These are phyloP conservation scores for Cossypha heuglini DNA, from an alignment of 2,797 vertebrate species.

Conservation along the genomic window DNA sequence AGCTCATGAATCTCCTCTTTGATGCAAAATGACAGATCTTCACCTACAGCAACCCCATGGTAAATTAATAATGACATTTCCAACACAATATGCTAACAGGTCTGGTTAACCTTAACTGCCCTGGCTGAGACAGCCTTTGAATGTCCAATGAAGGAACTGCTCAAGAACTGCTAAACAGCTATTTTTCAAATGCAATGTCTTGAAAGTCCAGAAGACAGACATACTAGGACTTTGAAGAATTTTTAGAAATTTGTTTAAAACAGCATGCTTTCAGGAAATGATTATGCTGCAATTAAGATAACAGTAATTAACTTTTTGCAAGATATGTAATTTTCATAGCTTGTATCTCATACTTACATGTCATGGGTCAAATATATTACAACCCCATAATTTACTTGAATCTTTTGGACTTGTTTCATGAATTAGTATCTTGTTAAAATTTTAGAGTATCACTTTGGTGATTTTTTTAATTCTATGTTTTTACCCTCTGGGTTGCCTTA, in stretches of 20 bases:
- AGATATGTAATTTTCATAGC: not conserved
- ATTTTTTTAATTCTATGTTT: not conserved
- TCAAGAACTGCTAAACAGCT: not conserved
- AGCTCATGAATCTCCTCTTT: not conserved
- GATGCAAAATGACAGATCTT: not conserved
- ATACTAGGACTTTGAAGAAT: not conserved
- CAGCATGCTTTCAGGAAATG: not conserved
- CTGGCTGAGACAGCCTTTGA: not conserved
- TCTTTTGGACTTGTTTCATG: not conserved
- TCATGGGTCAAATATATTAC: not conserved
- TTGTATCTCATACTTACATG: not conserved
- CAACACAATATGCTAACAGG: not conserved
- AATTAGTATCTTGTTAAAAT: not conserved
- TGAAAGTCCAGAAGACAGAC: not conserved
- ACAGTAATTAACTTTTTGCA: not conserved
- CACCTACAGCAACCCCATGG: not conserved
- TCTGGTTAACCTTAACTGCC: not conserved
- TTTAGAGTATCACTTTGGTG: not conserved
- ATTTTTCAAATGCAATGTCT: not conserved
- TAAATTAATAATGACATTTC: conserved; percentile 3
- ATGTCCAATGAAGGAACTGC: not conserved
- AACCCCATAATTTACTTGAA: not conserved
- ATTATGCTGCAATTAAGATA: not conserved
- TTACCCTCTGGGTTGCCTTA: not conserved
- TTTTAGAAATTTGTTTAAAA: not conserved